Percentiles rank a stretch among this genome's conserved stretches.
These are phyloP conservation scores for Drosophila recens DNA, from an alignment of 2,888 invertebrate genomes.

Conservation along the genomic window DNA sequence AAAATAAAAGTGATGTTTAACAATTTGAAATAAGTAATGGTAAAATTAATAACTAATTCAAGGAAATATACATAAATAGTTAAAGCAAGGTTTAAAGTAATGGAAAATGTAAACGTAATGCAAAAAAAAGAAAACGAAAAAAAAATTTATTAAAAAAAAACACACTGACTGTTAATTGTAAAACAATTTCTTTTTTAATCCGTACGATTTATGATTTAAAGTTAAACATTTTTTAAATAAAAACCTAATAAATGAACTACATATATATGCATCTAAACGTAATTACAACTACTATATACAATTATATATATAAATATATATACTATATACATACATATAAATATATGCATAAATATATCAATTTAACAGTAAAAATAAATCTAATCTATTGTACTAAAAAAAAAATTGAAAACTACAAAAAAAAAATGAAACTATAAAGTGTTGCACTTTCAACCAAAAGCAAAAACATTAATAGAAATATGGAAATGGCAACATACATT, in stretches of 20 bases:
- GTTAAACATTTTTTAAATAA: slow-evolving; percentile 69
- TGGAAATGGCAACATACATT: slow-evolving; percentile 35
- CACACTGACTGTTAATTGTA: slow-evolving; percentile 86
- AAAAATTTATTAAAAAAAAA: slow-evolving; percentile 64
- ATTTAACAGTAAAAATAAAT: slow-evolving; percentile 79
- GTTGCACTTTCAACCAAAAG: slow-evolving; percentile 64
- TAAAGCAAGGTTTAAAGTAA: slow-evolving; percentile 74
- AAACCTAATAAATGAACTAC: slow-evolving; percentile 72
- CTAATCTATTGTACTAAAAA: slow-evolving; percentile 76
- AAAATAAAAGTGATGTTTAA: slow-evolving; percentile 58
- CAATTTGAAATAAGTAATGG: slow-evolving; percentile 66
- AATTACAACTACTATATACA: slow-evolving; percentile 72
- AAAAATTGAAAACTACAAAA: slow-evolving; percentile 18
- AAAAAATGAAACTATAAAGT: slow-evolving; percentile 47
- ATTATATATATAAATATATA: slow-evolving; percentile 69
- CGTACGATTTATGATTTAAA: slow-evolving; percentile 70
- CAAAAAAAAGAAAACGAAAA: slow-evolving; percentile 51
- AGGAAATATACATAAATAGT: slow-evolving; percentile 66
- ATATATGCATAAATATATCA: slow-evolving; percentile 76
- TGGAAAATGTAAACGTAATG: slow-evolving; percentile 63
- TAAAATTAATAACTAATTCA: slow-evolving; percentile 74
- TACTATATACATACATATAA: slow-evolving; percentile 72
- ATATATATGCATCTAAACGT: slow-evolving; percentile 79
- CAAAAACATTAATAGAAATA: slow-evolving; percentile 12
- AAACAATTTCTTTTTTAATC: slow-evolving; percentile 83